These are phyloP conservation scores for Odocoileus hemionus DNA, from an alignment of 2,113 vertebrate genomes.

Conservation along the genomic window DNA sequence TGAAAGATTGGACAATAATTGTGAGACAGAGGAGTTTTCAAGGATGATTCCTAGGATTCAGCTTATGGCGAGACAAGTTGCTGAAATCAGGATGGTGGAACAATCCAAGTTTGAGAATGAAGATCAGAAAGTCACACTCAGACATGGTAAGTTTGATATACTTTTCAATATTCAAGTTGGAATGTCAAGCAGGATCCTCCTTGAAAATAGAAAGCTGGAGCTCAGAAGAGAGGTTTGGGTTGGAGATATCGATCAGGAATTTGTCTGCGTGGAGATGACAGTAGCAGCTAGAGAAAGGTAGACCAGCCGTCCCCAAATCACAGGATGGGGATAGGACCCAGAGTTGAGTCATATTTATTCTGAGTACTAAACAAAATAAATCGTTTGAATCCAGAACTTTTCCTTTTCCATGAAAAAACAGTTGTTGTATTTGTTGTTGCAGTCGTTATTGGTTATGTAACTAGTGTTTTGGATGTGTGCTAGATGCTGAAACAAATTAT, in stretches of 20 bases:
- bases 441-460: background rate
- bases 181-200: background rate
- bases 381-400: background rate
- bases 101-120: background rate
- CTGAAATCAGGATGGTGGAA: background rate
- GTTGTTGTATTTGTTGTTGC: background rate
- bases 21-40: background rate
- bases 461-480: background rate
- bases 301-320: fast-evolving
- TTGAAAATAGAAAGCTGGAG: background rate
- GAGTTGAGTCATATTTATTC: background rate
- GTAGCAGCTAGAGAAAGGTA: background rate
- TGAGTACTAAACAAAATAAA: background rate
- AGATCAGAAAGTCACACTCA: background rate
- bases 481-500: background rate
- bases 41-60: background rate
- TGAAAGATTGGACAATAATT: background rate
- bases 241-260: background rate
- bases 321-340: background rate
- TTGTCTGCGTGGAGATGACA: background rate
- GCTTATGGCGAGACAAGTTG: background rate
- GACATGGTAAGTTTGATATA: background rate
- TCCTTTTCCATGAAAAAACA: background rate
- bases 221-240: background rate
- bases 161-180: background rate